Conservation (phyloP, 2,888 invertebrate species). For the Athripsodes cinereus region DNA sequence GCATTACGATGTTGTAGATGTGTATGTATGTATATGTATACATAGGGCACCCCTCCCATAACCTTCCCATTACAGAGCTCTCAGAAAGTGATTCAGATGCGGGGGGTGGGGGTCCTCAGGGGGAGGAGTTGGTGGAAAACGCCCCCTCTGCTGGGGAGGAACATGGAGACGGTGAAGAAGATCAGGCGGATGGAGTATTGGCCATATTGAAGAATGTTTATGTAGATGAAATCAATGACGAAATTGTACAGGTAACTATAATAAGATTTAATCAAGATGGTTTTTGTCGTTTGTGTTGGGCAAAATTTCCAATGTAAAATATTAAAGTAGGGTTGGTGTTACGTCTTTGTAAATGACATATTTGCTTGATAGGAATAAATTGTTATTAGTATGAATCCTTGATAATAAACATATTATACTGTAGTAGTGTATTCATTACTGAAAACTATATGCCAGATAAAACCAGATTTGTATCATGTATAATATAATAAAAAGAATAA, state of each 20-base stretch:
- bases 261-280: too few species aligned
- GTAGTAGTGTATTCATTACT: too few species aligned
- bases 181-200: conserved; percentile 34
- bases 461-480: too few species aligned
- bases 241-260: conserved; percentile 46
- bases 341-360: too few species aligned
- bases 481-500: too few species aligned
- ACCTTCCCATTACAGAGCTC: conserved; percentile 30
- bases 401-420: too few species aligned
- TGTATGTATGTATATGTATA: background rate
- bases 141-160: conserved; percentile 6
- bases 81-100: conserved; percentile 39
- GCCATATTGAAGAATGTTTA: conserved; percentile 38
- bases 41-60: conserved; percentile 2
- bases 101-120: conserved; percentile 24
- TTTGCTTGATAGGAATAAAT: too few species aligned
- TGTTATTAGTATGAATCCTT: too few species aligned
- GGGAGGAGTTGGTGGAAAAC: conserved; percentile 27
- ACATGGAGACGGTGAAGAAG: conserved; percentile 24
- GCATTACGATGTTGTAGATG: background rate
- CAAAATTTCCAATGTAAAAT: too few species aligned
- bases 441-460: too few species aligned
- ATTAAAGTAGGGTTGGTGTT: too few species aligned
- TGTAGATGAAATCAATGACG: conserved; percentile 45
- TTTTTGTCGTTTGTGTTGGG: too few species aligned